phyloP scores from a whole-genome alignment of 1,140 invertebrate genomes.

The Zophobas morio region DNA sequence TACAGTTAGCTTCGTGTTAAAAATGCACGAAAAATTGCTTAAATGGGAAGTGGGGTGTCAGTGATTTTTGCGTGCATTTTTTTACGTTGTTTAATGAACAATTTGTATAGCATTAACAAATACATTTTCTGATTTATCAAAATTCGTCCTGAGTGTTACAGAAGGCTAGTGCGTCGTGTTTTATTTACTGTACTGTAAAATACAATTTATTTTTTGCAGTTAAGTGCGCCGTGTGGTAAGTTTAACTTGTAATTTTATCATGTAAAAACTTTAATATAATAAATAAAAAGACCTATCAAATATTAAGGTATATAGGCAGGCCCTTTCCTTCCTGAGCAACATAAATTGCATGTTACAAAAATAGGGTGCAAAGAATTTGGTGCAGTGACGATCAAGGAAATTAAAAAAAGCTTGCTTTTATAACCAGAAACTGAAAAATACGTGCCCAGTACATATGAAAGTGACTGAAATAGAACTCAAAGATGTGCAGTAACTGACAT shows the following conservation, averaged over 20 bases:
- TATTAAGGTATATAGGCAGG: slow-evolving; percentile 50
- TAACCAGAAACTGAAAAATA: too few relatives aligned
- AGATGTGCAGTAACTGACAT: too few relatives aligned
- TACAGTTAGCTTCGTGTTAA: slow-evolving; percentile 43
- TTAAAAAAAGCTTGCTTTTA: too few relatives aligned
- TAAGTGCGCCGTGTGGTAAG: slow-evolving; percentile 46
- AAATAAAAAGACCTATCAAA: slow-evolving; percentile 48
- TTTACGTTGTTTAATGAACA: slow-evolving; percentile 25
- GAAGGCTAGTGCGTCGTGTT: slow-evolving; percentile 29
- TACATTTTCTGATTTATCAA: slow-evolving; percentile 20
- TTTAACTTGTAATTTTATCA: slow-evolving; percentile 34
- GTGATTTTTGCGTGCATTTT: slow-evolving; percentile 45
- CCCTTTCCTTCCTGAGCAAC: slow-evolving; percentile 51
- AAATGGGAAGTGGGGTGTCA: neutral
- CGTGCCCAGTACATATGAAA: too few relatives aligned
- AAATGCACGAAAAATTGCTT: slow-evolving; percentile 37
- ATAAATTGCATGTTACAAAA: neutral
- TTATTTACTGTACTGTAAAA: slow-evolving; percentile 40
- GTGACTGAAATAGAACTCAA: too few relatives aligned
- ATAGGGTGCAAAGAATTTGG: too few relatives aligned
- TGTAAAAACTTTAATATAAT: slow-evolving; percentile 38
- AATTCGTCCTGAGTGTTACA: slow-evolving; percentile 23
- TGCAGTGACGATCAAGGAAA: too few relatives aligned
- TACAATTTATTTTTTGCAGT: slow-evolving; percentile 18
- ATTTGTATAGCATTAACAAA: slow-evolving; percentile 28